Base-by-base conservation (phyloP, 2,888 invertebrate species). In the Salpingus planirostris region DNA sequence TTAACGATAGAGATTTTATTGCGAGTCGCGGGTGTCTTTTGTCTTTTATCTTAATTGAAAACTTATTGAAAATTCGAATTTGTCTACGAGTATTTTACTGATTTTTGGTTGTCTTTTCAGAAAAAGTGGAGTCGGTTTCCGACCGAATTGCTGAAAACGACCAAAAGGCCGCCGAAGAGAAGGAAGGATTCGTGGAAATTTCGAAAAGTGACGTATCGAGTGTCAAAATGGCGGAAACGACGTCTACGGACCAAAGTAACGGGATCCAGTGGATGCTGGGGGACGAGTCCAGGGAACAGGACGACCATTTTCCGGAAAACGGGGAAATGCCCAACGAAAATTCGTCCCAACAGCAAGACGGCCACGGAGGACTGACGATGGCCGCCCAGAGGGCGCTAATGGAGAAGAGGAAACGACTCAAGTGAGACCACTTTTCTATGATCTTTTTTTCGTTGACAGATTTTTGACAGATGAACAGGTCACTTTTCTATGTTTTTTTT, bases 301-400 rank as follows among this genome's bases (percentile, higher is more conserved):
- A 60, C 30, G 74, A 74, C 38, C 64, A 59, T 10, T 74, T 74
- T 53, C 71, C 71, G 7, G 50, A 51, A 33, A 43, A 45, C 32
- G 55, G 51, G n/a, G 53, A 47, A 28, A 40, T 47, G 24, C 33
- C 42, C 13, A 53, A 47, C 29, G 41, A 47, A 25, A 34, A 42
- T 12, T 52, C 59, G 11, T 48, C 55, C 2, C 51, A 61, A 8
- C 54, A 67, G 49, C 60, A 47, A 11, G 43, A 69, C 55, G 64
- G 69, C 48, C 57, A 62, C 56, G 63, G 65, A 0, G 48, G 51
- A 2, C 44, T 54, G 13, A 37, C 54, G 3, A 28, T 45, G 1
- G 52, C 55, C 2, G 57, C 54, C 21, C 54, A 56, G 28, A 43
- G 45, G 10, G 52, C 49, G 5, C 45, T 64, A 24, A 33, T 52